Base-by-base conservation (phyloP, 2,113 vertebrate species). In the Mystacornis crossleyi region DNA sequence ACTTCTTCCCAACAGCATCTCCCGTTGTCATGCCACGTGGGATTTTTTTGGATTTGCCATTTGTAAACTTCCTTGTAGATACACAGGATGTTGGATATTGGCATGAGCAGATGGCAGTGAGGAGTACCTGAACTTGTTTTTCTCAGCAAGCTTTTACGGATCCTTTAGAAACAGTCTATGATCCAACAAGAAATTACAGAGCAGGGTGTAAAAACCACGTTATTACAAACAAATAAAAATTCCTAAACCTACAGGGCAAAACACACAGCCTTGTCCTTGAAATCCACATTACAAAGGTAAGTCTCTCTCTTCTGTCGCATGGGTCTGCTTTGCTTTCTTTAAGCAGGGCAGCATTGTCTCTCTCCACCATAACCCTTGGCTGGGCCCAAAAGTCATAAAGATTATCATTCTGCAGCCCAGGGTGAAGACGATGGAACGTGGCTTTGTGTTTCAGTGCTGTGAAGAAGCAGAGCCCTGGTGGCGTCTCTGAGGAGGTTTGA, bases 361-460 rank as follows among this genome's bases (percentile, higher is more conserved):
- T 42, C 53, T 80, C 34, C 8, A n/a, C 74, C 9, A 1, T 24
- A 64, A 51, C 21, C 12, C 31, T 40, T 45, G 13, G 40, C 5
- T 51, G 28, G 34, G 21, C 38, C 26, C 45, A 14, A 11, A 60
- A 80, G 24, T 71, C 0, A 0, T 8, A 34, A 43, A 47, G 34
- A 23, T 65, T 14, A 18, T 23, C 6, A 1, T 23, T 38, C 12
- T 2, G 9, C 28, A 45, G 77, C 29, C 40, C 33, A 19, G n/a
- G 25, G 33, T 38, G 26, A 62, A 24, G 47, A 28, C 0, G 1
- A 33, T 1, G 4, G 82, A 45, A 14, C 0, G 0, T 18, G 24
- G 24, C 61, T 84, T 81, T 0, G 0, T 58, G 60, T 73, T 91
- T 64, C 26, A 26, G 51, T 34, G 33, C 64, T 25, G 80, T 34